phyloP scores from a whole-genome alignment of 35 echinoderm and acorn worm genomes.

The Apostichopus californicus region DNA sequence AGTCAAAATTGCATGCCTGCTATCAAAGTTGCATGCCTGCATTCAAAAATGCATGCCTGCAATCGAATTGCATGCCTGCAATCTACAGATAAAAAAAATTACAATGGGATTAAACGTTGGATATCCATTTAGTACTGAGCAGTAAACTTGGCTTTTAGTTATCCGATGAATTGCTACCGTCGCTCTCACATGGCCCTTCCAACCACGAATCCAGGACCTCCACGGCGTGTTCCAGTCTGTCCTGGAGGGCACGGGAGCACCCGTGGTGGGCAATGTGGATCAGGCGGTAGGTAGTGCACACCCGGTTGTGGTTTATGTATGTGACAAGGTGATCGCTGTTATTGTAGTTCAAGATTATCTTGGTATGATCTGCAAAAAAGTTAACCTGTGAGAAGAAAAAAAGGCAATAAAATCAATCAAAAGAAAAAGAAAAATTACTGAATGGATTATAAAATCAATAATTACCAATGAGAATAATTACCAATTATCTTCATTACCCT shows the following conservation, averaged over 20 bases:
- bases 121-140: not conserved
- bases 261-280: slow-evolving; percentile 92
- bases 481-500: too few relatives aligned
- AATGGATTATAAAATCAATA: too few relatives aligned
- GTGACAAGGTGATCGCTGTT: slow-evolving; percentile 94
- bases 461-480: too few relatives aligned
- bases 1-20: too few relatives aligned
- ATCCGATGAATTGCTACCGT: slow-evolving; percentile 39
- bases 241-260: slow-evolving; percentile 69
- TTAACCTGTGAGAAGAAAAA: slow-evolving; percentile 64
- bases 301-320: slow-evolving; percentile 87
- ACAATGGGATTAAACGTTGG: too few relatives aligned
- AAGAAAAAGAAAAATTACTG: too few relatives aligned
- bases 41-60: too few relatives aligned
- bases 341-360: slow-evolving; percentile 91
- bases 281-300: slow-evolving; percentile 76
- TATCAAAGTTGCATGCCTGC: too few relatives aligned
- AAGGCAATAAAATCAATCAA: too few relatives aligned
- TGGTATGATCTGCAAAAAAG: slow-evolving; percentile 98
- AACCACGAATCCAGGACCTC: slow-evolving; percentile 64
- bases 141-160: not conserved
- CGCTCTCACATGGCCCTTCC: slow-evolving; percentile 33
- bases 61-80: too few relatives aligned
- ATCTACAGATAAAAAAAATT: too few relatives aligned
- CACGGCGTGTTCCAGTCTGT: slow-evolving; percentile 59